phyloP scores from a whole-genome alignment of 1,140 invertebrate genomes.

The Zaprionus ornatus region DNA sequence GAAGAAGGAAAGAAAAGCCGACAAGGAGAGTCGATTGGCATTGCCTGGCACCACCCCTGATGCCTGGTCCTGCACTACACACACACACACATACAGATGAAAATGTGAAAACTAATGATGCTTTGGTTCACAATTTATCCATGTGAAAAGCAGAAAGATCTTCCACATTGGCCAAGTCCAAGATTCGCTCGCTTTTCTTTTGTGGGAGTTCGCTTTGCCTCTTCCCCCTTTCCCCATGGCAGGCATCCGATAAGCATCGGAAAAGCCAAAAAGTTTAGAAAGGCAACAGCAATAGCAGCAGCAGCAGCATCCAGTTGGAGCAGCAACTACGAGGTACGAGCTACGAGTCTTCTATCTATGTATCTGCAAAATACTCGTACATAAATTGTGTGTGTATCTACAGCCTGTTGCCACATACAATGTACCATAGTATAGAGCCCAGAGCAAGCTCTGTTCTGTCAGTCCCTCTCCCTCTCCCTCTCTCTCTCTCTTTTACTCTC shows the following conservation, averaged over 20 bases:
- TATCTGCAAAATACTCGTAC: conserved; percentile 57
- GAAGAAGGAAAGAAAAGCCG: conserved; percentile 15
- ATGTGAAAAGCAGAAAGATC: conserved; percentile 70
- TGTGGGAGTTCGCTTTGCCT: conserved; percentile 41
- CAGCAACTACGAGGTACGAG: conserved; percentile 34
- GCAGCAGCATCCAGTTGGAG: conserved; percentile 37
- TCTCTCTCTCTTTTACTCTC: background rate
- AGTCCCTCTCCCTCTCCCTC: background rate
- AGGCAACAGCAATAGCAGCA: conserved; percentile 62
- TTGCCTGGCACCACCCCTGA: conserved; percentile 3
- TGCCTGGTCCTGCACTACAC: conserved; percentile 51
- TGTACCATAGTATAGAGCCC: conserved; percentile 42
- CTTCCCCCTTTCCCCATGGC: conserved; percentile 25
- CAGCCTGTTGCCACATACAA: conserved; percentile 60
- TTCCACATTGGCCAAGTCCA: conserved; percentile 12
- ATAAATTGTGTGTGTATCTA: conserved; percentile 70
- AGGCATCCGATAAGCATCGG: conserved; percentile 70
- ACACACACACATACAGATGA: conserved; percentile 39
- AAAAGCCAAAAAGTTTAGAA: conserved; percentile 77
- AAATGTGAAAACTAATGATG: conserved; percentile 78
- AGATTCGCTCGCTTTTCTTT: conserved; percentile 48
- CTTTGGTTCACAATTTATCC: conserved; percentile 71
- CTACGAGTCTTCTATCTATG: conserved; percentile 63
- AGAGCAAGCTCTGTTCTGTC: conserved; percentile 8
- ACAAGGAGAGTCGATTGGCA: background rate